These are phyloP conservation scores for Neosalanx taihuensis DNA, from an alignment of 2,797 vertebrate genomes.

Conservation along the genomic window DNA sequence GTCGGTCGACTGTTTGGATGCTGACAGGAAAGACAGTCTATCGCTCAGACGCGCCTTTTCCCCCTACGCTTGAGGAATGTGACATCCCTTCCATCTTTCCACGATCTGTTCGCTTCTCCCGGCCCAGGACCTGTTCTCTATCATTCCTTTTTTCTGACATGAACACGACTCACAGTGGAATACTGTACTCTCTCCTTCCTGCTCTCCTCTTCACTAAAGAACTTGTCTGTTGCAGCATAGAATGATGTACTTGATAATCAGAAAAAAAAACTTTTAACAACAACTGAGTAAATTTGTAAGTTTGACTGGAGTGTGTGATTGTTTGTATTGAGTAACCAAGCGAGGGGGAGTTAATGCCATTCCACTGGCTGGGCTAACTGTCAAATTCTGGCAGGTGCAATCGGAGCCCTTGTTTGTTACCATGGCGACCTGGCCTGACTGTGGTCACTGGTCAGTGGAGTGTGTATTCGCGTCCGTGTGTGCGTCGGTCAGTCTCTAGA, in stretches of 20 bases:
- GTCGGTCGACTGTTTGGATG: too few species aligned
- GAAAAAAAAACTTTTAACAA: too few species aligned
- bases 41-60: background rate
- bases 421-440: constrained; percentile 12
- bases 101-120: background rate
- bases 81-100: background rate
- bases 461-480: background rate
- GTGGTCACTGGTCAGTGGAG: background rate
- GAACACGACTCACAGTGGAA: background rate
- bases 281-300: background rate
- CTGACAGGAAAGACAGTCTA: background rate
- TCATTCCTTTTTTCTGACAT: background rate
- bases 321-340: too few species aligned
- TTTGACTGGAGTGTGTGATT: background rate
- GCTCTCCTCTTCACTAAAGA: background rate
- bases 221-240: background rate
- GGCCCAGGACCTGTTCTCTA: background rate
- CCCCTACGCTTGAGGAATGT: background rate
- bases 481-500: background rate
- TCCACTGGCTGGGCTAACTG: background rate
- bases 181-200: background rate
- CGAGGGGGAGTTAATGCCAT: background rate
- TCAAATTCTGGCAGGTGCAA: background rate
- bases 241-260: too few species aligned
- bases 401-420: background rate